These are phyloP conservation scores for Petrocephalus schoutedeni DNA, from an alignment of 2,797 vertebrate species.

Conservation along the genomic window DNA sequence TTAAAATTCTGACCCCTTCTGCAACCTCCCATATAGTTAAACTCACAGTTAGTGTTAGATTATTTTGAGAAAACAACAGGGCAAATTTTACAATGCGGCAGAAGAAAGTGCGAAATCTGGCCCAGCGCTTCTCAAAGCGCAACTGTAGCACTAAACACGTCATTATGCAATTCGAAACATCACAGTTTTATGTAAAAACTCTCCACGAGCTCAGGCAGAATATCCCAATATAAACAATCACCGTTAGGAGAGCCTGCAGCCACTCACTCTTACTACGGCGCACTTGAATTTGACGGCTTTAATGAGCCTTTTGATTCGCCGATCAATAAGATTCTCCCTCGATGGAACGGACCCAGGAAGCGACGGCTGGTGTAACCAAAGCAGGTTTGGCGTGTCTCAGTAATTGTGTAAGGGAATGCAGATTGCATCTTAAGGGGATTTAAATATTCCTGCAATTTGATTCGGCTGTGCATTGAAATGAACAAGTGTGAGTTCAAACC, in stretches of 20 bases:
- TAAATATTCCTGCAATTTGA: slow-evolving; percentile 4
- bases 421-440: background rate
- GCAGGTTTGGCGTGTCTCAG: background rate
- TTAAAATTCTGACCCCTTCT: background rate
- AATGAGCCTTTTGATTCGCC: background rate
- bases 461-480: background rate
- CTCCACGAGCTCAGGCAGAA: background rate
- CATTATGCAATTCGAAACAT: background rate
- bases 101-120: background rate
- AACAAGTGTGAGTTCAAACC: background rate
- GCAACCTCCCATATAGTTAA: background rate
- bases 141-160: background rate
- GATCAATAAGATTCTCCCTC: background rate
- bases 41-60: background rate
- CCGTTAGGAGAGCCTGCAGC: background rate
- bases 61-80: background rate
- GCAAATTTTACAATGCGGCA: background rate
- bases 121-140: background rate
- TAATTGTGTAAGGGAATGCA: background rate
- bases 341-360: background rate
- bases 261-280: background rate
- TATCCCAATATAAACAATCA: slow-evolving; percentile 1
- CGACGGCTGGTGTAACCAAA: background rate
- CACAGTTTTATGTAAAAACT: background rate
- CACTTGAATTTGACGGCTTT: background rate